A percentile compares a stretch with the other conserved stretches of the same genome.
These are phyloP conservation scores for Atlantisia rogersi DNA, from an alignment of 2,113 vertebrate genomes.

Conservation along the genomic window DNA sequence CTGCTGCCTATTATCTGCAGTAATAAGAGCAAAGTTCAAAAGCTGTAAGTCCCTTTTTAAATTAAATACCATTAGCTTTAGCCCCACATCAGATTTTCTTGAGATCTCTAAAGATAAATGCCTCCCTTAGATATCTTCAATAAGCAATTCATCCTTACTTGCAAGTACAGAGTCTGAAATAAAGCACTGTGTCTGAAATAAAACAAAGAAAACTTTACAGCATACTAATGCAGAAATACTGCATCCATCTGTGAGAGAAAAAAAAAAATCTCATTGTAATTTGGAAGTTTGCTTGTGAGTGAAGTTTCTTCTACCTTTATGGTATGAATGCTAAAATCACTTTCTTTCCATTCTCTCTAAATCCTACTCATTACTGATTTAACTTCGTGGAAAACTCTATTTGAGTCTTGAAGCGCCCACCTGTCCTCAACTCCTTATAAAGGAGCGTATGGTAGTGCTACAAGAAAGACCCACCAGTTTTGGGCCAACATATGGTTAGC, in stretches of 20 bases:
- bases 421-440: background rate
- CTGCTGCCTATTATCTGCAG: background rate
- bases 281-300: background rate
- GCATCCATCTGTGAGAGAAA: background rate
- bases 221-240: background rate
- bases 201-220: background rate
- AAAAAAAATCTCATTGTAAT: background rate
- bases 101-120: slow-evolving; percentile 8
- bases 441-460: background rate
- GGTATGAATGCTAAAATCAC: background rate
- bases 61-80: slow-evolving; percentile 21
- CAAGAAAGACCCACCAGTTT: background rate
- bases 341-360: background rate
- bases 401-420: background rate
- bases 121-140: background rate
- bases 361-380: background rate
- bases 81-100: background rate
- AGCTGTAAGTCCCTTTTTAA: background rate
- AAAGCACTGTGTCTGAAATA: background rate
- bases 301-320: background rate
- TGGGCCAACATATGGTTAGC: background rate
- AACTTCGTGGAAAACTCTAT: background rate
- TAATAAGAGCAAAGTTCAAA: slow-evolving; percentile 51
- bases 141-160: background rate
- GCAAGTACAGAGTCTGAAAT: background rate